phyloP scores from a whole-genome alignment of 2,113 vertebrate genomes.

The Taxidea taxus region DNA sequence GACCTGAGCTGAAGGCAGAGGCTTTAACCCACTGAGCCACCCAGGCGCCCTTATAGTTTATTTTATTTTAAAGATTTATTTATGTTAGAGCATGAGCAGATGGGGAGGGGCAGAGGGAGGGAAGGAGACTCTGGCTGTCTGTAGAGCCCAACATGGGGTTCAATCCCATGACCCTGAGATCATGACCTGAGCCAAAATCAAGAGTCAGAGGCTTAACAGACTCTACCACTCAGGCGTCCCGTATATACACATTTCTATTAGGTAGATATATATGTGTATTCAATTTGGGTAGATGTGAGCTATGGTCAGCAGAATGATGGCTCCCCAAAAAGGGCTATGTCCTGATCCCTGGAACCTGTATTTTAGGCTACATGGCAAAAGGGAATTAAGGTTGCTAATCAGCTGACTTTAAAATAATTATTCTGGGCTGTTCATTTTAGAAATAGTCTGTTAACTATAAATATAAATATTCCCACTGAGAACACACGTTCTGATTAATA shows the following conservation, averaged over 20 bases:
- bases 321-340: neutral
- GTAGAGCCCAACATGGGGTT: neutral
- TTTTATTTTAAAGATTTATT: neutral
- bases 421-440: neutral
- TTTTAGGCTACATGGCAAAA: neutral
- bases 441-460: neutral
- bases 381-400: neutral
- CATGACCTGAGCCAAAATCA: neutral
- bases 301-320: neutral
- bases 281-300: neutral
- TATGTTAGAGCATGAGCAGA: neutral
- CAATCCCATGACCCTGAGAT: neutral
- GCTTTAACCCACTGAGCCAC: too few relatives aligned
- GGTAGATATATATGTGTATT: neutral
- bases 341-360: neutral
- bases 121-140: neutral
- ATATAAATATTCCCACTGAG: neutral
- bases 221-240: neutral
- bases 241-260: neutral
- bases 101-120: neutral
- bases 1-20: too few relatives aligned
- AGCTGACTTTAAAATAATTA: neutral
- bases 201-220: neutral
- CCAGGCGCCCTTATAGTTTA: neutral
- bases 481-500: conserved; percentile 7